Evolutionary conservation across 2,888 invertebrate species (phyloP), one percentile per base, ranked within the genome.

Genomic region (Molanna angustata): DNA sequence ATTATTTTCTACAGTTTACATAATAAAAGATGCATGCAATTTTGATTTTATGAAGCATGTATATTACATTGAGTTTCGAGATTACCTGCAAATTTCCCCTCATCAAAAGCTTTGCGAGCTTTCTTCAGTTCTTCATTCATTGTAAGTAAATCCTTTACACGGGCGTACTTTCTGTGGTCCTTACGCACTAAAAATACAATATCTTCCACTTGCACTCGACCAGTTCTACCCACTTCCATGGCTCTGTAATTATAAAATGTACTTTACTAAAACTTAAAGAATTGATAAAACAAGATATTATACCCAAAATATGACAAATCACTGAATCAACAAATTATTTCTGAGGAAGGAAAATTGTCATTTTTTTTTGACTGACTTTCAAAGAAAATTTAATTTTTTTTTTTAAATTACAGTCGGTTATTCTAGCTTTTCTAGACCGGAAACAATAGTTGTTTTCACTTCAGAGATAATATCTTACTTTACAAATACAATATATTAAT

Each of bases 51-150:
- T 27, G 27, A 27, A 7, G 4, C 27, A 27, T 27, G 27, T 7
- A 27, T 27, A 27, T 27, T 27, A 27, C n/a, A n/a, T n/a, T n/a
- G n/a, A n/a, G n/a, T n/a, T n/a, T 60, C 40, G 48, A 57, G 71
- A 75, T 82, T 80, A 85, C 90, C 91, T 79, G 90, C 93, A 80
- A 93, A 94, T 85, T 94, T 94, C 59, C 93, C 92, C 83, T 96
- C 98, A 77, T 99, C 99, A 75, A 99, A 99, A 57, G 98, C 98
- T 77, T 99, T 99, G 62, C 99, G 83, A 11, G 99, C 99, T 73
- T 95, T 93, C 74, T 98, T 96, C 43, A 99, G 76, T 73, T 99
- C 98, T 73, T 99, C 99, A 72, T 97, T 99, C 97, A 99, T 97
- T 37, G 93, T 93, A 0, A 98, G 75, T 27, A 98, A 76, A 72